Evolutionary conservation across 2,113 vertebrate species (phyloP).

Genomic region (Heterotis niloticus): DNA sequence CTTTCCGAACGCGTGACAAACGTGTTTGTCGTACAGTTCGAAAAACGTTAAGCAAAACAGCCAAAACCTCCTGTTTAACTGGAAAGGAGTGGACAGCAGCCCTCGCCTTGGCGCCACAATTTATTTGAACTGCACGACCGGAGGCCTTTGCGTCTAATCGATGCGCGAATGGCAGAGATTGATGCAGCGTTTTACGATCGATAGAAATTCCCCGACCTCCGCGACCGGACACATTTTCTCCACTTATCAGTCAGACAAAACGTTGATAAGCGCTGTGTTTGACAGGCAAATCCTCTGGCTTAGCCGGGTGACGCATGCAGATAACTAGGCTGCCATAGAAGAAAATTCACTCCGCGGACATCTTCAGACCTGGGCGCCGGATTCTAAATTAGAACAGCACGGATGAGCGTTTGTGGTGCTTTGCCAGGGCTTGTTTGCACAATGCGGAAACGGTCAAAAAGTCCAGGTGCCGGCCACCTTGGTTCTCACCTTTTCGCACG

Average conservation of each 20-base stretch:
- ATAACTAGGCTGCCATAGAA: not conserved
- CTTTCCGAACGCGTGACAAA: too few species aligned
- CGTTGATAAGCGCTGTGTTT: not conserved
- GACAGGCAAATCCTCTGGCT: not conserved
- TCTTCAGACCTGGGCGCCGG: too few species aligned
- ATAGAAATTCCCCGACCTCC: not conserved
- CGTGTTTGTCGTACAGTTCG: not conserved
- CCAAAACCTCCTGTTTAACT: not conserved
- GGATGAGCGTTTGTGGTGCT: not conserved
- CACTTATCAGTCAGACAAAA: conserved; percentile 11
- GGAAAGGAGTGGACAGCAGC: not conserved
- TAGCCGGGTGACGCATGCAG: not conserved
- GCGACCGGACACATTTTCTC: not conserved
- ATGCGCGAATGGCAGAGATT: not conserved
- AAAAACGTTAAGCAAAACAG: not conserved
- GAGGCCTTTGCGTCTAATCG: not conserved
- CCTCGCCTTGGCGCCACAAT: too few species aligned
- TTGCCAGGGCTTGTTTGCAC: not conserved
- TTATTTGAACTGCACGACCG: too few species aligned
- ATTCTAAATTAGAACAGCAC: too few species aligned
- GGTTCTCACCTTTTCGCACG: not conserved
- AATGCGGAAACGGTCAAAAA: not conserved
- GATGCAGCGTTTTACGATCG: not conserved
- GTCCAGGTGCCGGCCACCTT: not conserved
- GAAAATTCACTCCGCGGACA: not conserved